phyloP scores from a whole-genome alignment of 2,797 vertebrate species.

The Scomberomorus guttatus region DNA sequence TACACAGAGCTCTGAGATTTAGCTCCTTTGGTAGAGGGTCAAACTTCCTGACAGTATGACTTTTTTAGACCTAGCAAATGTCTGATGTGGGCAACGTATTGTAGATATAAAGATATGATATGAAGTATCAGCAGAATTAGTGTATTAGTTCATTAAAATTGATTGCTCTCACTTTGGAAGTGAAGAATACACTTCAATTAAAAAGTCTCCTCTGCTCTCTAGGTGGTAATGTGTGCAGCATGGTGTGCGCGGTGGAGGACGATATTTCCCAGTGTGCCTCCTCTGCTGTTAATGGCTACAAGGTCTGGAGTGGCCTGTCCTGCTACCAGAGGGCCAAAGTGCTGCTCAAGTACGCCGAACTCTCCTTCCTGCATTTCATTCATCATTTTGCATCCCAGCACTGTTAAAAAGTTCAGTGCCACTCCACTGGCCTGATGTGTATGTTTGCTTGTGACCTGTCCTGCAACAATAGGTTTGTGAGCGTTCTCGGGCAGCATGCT shows the following conservation, averaged over 20 bases:
- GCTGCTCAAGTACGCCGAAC: slow-evolving; percentile 75
- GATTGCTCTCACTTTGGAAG: too few species aligned
- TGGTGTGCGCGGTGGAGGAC: slow-evolving; percentile 70
- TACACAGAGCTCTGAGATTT: not conserved
- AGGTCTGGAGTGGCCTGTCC: slow-evolving; percentile 76
- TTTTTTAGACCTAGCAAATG: too few species aligned
- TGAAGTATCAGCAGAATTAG: too few species aligned
- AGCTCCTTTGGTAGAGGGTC: not conserved
- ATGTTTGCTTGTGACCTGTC: not conserved
- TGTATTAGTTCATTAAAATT: too few species aligned
- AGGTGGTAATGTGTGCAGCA: slow-evolving; percentile 77
- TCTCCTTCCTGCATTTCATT: not conserved
- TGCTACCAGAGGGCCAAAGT: slow-evolving; percentile 79
- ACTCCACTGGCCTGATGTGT: too few species aligned
- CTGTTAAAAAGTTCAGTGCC: not conserved
- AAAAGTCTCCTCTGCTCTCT: not conserved
- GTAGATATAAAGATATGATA: not conserved
- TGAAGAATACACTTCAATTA: too few species aligned
- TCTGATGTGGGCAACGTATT: too few species aligned
- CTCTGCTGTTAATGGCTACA: slow-evolving; percentile 67
- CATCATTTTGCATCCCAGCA: not conserved
- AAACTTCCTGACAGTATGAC: not conserved
- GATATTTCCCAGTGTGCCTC: slow-evolving; percentile 74
- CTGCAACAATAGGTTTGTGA: slow-evolving; percentile 64
- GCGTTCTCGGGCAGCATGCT: slow-evolving; percentile 75